Evolutionary conservation across 2,888 invertebrate genomes (phyloP).

Genomic region (Pyrgus malvae): DNA sequence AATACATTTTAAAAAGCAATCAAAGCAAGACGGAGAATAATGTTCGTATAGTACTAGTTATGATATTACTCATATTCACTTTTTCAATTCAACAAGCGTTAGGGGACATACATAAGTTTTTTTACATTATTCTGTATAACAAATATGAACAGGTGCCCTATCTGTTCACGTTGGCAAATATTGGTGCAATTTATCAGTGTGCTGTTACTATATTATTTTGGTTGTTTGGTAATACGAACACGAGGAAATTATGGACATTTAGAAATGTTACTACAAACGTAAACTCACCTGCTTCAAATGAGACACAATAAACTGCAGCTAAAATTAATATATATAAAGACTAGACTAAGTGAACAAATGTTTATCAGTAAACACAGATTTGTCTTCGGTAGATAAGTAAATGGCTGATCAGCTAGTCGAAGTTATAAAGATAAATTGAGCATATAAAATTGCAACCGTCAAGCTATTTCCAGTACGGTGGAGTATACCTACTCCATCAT

Average conservation of each 20-base stretch:
- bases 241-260: conserved; percentile 57
- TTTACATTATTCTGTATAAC: conserved; percentile 39
- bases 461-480: too few relatives aligned
- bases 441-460: too few relatives aligned
- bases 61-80: conserved; percentile 57
- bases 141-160: conserved; percentile 30
- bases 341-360: too few relatives aligned
- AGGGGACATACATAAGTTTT: conserved; percentile 53
- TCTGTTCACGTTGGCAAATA: conserved; percentile 35
- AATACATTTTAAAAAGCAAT: conserved; percentile 50
- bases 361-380: too few relatives aligned
- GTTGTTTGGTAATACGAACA: conserved; percentile 65
- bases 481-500: too few relatives aligned
- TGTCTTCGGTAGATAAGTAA: too few relatives aligned
- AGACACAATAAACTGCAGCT: neutral
- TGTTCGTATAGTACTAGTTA: conserved; percentile 51
- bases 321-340: too few relatives aligned
- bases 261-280: conserved; percentile 10
- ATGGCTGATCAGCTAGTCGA: too few relatives aligned
- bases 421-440: too few relatives aligned
- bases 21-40: conserved; percentile 47
- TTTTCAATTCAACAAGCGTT: conserved; percentile 65
- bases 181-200: conserved; percentile 57
- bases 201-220: conserved; percentile 62
- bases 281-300: neutral